Conservation (phyloP, 2,797 vertebrate species). For the Rhyacichthys aspro region DNA sequence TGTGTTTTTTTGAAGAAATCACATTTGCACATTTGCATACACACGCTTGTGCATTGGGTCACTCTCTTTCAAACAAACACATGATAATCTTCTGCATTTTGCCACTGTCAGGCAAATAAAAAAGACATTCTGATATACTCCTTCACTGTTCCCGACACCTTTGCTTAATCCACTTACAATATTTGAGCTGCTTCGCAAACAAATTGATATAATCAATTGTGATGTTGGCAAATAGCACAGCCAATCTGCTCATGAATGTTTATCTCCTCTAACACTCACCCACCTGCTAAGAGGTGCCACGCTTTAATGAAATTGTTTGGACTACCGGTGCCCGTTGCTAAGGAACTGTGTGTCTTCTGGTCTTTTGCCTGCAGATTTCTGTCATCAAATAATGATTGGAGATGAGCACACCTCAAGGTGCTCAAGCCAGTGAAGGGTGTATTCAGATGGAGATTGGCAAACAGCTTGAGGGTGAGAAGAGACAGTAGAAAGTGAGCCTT, state of each 20-base stretch:
- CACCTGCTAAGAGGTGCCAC: slow-evolving; percentile 99
- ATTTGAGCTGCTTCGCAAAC: slow-evolving; percentile 92
- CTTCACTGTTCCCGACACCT: slow-evolving; percentile 69
- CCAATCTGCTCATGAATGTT: slow-evolving; percentile 97
- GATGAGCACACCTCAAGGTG: slow-evolving; percentile 96
- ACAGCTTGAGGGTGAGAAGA: slow-evolving; percentile 75
- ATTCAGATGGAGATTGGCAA: slow-evolving; percentile 88
- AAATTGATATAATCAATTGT: slow-evolving; percentile 97
- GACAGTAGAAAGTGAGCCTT: slow-evolving; percentile 51
- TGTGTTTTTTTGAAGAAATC: background rate
- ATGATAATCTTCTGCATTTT: slow-evolving; percentile 36
- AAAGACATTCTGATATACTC: slow-evolving; percentile 67
- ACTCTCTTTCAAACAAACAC: slow-evolving; percentile 32
- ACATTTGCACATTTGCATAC: slow-evolving; percentile 6
- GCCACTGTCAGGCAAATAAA: slow-evolving; percentile 52
- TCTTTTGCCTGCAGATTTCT: slow-evolving; percentile 91
- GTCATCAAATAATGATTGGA: slow-evolving; percentile 99
- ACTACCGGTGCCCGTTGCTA: slow-evolving; percentile 96
- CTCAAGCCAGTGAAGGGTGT: slow-evolving; percentile 87
- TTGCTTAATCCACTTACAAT: slow-evolving; percentile 83
- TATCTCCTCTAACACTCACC: slow-evolving; percentile 97
- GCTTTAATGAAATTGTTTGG: slow-evolving; percentile 99
- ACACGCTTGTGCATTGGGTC: slow-evolving; percentile 31
- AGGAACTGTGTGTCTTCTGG: slow-evolving; percentile 92
- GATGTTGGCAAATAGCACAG: slow-evolving; percentile 98